Evolutionary conservation across 2,888 invertebrate species (phyloP).

Genomic region (Coelopa pilipes): DNA sequence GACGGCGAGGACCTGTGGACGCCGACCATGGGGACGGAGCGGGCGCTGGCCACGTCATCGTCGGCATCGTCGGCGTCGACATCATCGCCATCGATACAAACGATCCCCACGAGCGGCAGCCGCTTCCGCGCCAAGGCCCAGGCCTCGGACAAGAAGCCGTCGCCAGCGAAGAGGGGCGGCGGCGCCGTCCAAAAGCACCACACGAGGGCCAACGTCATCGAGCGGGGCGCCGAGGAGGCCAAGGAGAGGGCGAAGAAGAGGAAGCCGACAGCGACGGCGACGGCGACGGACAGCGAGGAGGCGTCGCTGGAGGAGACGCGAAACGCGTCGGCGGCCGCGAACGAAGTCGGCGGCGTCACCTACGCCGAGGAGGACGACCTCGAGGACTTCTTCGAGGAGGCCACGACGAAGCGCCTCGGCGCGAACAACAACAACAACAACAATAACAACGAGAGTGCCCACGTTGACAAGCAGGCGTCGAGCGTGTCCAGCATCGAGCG

Average conservation of each 20-base stretch:
- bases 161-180: not conserved
- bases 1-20: conserved; percentile 32
- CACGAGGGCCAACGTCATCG: conserved; percentile 43
- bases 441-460: conserved; percentile 44
- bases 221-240: conserved; percentile 44
- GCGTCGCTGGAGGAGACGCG: too few species aligned
- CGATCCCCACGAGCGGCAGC: too few species aligned
- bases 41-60: conserved; percentile 13
- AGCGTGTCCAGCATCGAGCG: conserved; percentile 17
- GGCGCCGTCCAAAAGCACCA: conserved; percentile 39
- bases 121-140: too few species aligned
- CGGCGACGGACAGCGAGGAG: too few species aligned
- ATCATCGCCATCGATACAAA: conserved; percentile 14
- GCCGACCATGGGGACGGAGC: conserved; percentile 21
- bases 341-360: conserved; percentile 3
- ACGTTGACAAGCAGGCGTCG: conserved; percentile 21
- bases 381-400: conserved; percentile 60
- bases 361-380: conserved; percentile 51
- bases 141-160: too few species aligned
- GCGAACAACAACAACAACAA: not conserved
- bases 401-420: conserved; percentile 45
- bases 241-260: conserved; percentile 10
- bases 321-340: not conserved
- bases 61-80: conserved; percentile 19
- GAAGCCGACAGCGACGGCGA: not conserved